Evolutionary conservation across 2,888 invertebrate species (phyloP).

Genomic region (Amphipoea oculea): DNA sequence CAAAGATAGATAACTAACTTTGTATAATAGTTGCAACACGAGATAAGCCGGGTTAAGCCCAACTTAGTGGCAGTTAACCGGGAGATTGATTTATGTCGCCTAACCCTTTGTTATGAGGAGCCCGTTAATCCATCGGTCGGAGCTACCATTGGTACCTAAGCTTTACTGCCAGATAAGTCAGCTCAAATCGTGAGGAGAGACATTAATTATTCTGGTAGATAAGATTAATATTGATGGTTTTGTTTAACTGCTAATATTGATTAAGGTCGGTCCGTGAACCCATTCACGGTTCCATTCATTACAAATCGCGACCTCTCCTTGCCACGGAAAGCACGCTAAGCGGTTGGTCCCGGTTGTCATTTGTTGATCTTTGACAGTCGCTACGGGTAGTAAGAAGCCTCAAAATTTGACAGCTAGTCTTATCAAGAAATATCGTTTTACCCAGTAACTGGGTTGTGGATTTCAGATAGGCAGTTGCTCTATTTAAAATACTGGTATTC

Average conservation of each 20-base stretch:
- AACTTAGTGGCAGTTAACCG: constrained; percentile 50
- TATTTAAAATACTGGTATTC: too few species aligned
- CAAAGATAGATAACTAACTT: constrained; percentile 31
- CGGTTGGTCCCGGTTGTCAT: neutral
- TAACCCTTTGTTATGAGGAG: constrained; percentile 53
- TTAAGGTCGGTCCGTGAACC: neutral
- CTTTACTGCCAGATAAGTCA: constrained; percentile 42
- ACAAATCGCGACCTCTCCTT: neutral
- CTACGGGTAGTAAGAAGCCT: neutral
- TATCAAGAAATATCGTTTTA: neutral
- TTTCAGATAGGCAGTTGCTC: too few species aligned
- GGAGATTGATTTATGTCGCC: constrained; percentile 56
- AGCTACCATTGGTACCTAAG: constrained; percentile 22
- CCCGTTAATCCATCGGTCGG: constrained; percentile 52
- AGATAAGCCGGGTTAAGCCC: constrained; percentile 48
- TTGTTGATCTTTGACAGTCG: neutral
- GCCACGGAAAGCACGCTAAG: neutral
- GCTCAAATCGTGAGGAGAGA: constrained; percentile 27
- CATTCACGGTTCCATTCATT: neutral
- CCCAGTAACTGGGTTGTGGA: too few species aligned
- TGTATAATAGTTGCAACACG: constrained; percentile 41
- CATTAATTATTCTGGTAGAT: constrained; percentile 32
- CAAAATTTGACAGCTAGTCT: neutral
- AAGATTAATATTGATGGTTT: constrained; percentile 18
- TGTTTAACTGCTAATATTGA: constrained; percentile 9